Evolutionary conservation across 1,140 invertebrate genomes (phyloP), one percentile per base, ranked within the genome.

Genomic region (Bombus haemorrhoidalis): DNA sequence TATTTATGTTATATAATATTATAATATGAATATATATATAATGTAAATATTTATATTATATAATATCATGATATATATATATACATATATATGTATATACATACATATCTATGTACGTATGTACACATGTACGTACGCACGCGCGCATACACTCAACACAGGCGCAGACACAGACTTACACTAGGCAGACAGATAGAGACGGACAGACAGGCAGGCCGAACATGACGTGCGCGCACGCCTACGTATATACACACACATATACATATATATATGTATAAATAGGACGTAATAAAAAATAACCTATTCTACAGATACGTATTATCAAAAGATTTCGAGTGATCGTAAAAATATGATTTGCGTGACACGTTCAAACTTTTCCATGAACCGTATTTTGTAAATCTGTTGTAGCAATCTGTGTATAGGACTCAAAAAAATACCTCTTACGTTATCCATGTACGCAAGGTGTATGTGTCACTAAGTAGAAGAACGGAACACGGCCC

Each of bases 401-500:
- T 87, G 82, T 81, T 82, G 76, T 84, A 87, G 74, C 86, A 87
- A 90, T 85, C 85, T 84, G 74, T 78, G 80, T 90, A 86, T 86
- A 90, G 81, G 77, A 90, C 90, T 85, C 83, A 83, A 88, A 91
- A 90, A 83, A 59, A 79, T 81, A 81, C 81, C 64, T 89, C 85
- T 87, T 78, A 89, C 62, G 75, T 76, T 87, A 86, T 85, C 32
- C 77, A 89, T 82, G 75, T 79, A 86, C 77, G 77, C 72, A 90
- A 89, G 66, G 83, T 86, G 87, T 81, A 89, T 89, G 75, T 84
- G 90, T 91, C 90, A 91, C 87, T 89, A 87, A 86, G 86, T 91
- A 91, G 89, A 91, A 91, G 90, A 91, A 91, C 86, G 86, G 80
- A 91, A 91, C 87, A 91, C 90, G 90, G 90, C 85, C 68, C 83